Percentiles rank a stretch among this genome's conserved stretches.
Evolutionary conservation across 2,888 invertebrate species (phyloP).

Genomic region (Lucinisca nassula): DNA sequence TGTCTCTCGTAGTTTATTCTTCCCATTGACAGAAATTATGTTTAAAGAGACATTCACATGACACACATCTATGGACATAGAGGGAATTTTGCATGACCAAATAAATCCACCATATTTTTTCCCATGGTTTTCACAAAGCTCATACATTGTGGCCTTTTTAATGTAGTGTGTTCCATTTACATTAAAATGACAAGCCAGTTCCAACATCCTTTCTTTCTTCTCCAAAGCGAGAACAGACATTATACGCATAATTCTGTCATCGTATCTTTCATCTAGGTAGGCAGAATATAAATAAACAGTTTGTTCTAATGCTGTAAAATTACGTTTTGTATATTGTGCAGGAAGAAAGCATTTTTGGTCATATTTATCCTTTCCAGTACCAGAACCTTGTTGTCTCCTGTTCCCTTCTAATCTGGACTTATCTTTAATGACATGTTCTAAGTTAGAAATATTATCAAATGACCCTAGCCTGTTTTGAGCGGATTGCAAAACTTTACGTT

Average conservation of each 20-base stretch:
- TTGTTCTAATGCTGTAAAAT: constrained; percentile 68
- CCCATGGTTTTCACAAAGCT: constrained; percentile 85
- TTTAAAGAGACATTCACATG: constrained; percentile 58
- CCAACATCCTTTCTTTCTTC: constrained; percentile 53
- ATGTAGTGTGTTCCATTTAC: neutral
- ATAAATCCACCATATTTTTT: constrained; percentile 82
- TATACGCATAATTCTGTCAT: constrained; percentile 66
- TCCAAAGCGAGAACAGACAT: constrained; percentile 72
- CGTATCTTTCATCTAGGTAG: constrained; percentile 81
- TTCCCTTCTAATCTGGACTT: neutral
- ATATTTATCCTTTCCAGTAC: neutral
- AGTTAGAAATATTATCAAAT: neutral
- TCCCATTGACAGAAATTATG: constrained; percentile 18
- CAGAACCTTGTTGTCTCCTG: neutral
- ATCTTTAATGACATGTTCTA: too few species aligned
- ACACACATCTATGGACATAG: constrained; percentile 55
- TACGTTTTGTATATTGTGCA: constrained; percentile 54
- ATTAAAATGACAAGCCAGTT: constrained; percentile 74
- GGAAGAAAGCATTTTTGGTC: constrained; percentile 54
- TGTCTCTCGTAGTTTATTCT: constrained; percentile 9
- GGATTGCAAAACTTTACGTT: neutral
- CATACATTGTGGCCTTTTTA: constrained; percentile 72
- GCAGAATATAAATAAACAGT: constrained; percentile 80
- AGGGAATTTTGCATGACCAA: constrained; percentile 77
- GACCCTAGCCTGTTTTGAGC: neutral